Conservation (phyloP, 2,113 vertebrate species). For the Amblyornis subalaris region DNA sequence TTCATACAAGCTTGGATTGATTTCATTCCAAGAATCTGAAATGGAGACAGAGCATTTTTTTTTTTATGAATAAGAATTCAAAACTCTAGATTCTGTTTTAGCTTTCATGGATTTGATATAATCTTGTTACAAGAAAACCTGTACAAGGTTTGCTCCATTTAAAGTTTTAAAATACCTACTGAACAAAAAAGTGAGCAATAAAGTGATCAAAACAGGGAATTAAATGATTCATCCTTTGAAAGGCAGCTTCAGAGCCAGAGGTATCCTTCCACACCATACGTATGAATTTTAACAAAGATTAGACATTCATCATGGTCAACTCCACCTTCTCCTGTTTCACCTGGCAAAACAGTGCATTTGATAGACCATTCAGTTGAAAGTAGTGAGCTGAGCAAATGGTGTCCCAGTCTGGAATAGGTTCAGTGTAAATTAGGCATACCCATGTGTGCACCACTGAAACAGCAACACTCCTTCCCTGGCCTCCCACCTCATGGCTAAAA, state of each 20-base stretch:
- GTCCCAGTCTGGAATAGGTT: not conserved
- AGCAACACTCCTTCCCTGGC: not conserved
- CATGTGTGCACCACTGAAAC: not conserved
- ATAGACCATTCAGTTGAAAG: not conserved
- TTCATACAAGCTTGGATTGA: slow-evolving; percentile 63
- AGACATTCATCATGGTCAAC: not conserved
- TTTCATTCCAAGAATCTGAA: slow-evolving; percentile 56
- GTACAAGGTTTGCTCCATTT: slow-evolving; percentile 29
- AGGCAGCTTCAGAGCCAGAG: not conserved
- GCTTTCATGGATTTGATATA: slow-evolving; percentile 28
- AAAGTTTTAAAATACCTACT: slow-evolving; percentile 49
- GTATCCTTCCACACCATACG: not conserved
- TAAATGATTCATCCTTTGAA: not conserved
- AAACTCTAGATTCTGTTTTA: slow-evolving; percentile 2
- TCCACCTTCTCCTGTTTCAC: not conserved
- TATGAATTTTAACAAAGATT: not conserved
- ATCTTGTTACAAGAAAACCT: slow-evolving; percentile 48
- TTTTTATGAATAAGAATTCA: slow-evolving; percentile 6
- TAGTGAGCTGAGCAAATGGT: not conserved
- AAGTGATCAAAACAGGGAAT: not conserved
- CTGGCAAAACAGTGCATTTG: not conserved
- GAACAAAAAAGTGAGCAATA: slow-evolving; percentile 29
- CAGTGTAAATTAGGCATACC: accelerated
- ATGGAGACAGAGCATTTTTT: slow-evolving; percentile 35
- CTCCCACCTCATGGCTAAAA: not conserved